Evolutionary conservation across 2,113 vertebrate genomes (phyloP), one percentile per base, ranked within the genome.

Genomic region (Puffinus mauretanicus): DNA sequence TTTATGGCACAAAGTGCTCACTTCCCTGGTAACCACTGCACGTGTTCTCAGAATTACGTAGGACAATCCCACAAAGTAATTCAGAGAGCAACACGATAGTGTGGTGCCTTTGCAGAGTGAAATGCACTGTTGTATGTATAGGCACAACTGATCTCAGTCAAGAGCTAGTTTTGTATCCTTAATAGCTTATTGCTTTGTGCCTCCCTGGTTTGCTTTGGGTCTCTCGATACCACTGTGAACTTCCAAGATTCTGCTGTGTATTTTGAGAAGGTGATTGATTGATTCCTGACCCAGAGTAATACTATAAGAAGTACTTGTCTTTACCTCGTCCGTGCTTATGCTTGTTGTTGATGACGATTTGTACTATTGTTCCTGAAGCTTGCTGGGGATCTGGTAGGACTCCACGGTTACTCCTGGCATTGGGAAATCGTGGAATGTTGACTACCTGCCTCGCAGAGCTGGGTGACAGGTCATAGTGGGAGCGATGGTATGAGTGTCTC

Each of bases 301-400:
- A 3, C 4, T 58, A 0, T 17, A 29, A 76, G 13, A 60, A 92
- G 57, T 18, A 9, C 18, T 73, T 44, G 25, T 61, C 52, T 70
- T 97, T 97, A 98, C 98, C 98, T 98, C 98, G 97, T 40, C 98
- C 98, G 0, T 98, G 98, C 89, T 97, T 98, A 22, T 98, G 98
- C 91, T 94, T 98, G 96, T 98, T 98, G 97, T 99, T 98, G 91
- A 99, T 98, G 87, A 98, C 97, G 1, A 98, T 99, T 79, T 98
- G 98, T 7, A 99, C 98, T 10, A 98, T 98, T 9, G 98, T 99
- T 34, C 98, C 98, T 1, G 98, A 98, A 29, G 97, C 97, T 94
- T 98, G 98, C 93, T 98, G 98, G 47, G 97, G 97, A 76, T 98
- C 98, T 0, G 98, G 96, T 1, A 98, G 96, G 64, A 97, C 93